Percentiles rank a stretch among this genome's conserved stretches.
Evolutionary conservation across 2,113 vertebrate species (phyloP).

Genomic region (Apaloderma vittatum): DNA sequence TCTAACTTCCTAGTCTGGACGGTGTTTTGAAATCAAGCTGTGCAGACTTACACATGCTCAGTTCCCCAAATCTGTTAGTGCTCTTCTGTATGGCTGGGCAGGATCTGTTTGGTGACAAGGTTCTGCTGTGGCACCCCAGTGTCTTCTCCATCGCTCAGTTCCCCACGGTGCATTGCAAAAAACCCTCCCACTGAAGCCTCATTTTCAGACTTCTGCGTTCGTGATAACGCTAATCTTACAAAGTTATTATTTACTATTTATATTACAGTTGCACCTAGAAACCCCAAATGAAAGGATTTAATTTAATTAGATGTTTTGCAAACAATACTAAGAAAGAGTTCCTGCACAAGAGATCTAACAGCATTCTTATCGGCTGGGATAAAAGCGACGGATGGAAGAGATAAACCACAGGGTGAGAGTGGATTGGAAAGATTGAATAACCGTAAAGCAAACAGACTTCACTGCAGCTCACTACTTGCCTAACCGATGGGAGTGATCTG

Average conservation of each 20-base stretch:
- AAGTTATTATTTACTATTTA: slow-evolving; percentile 30
- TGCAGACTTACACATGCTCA: background rate
- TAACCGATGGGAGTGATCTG: background rate
- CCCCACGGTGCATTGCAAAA: background rate
- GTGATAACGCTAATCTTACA: background rate
- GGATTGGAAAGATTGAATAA: background rate
- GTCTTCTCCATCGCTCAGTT: background rate
- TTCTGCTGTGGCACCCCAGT: background rate
- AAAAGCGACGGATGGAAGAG: background rate
- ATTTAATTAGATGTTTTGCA: slow-evolving; percentile 41
- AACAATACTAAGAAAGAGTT: slow-evolving; percentile 27
- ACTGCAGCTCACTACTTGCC: slow-evolving; percentile 47
- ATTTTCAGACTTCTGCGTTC: slow-evolving; percentile 2
- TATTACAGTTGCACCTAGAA: background rate
- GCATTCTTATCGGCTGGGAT: background rate
- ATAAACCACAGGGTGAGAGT: background rate
- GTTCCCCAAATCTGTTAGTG: background rate
- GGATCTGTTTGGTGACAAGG: background rate
- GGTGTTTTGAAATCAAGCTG: background rate
- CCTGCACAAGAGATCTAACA: slow-evolving; percentile 10
- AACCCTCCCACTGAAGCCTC: background rate
- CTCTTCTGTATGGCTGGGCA: background rate
- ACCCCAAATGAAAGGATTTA: background rate
- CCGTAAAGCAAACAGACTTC: slow-evolving; percentile 47
- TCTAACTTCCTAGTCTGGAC: background rate